Evolutionary conservation across 2,888 invertebrate species (phyloP).

Genomic region (Odontothrips loti): DNA sequence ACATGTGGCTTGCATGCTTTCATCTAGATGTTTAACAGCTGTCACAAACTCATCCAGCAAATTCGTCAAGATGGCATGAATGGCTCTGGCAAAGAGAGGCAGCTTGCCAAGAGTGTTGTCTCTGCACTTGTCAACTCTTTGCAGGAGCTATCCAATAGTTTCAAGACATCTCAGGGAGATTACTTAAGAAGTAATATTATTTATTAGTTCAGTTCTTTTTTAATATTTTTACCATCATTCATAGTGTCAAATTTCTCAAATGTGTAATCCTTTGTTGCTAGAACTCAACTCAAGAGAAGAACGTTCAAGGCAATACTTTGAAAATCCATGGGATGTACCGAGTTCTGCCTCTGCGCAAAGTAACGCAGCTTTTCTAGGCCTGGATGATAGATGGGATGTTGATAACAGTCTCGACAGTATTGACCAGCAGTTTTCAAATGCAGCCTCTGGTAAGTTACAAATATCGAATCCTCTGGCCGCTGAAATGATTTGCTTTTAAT

Average conservation of each 20-base stretch:
- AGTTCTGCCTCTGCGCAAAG: neutral
- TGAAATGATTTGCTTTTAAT: neutral
- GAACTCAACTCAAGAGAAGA: slow-evolving; percentile 87
- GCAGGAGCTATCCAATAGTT: slow-evolving; percentile 80
- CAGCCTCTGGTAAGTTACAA: slow-evolving; percentile 2
- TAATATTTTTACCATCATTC: neutral
- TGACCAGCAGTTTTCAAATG: slow-evolving; percentile 29
- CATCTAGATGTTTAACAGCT: slow-evolving; percentile 52
- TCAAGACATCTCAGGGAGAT: slow-evolving; percentile 77
- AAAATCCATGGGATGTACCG: slow-evolving; percentile 55
- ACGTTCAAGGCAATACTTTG: slow-evolving; percentile 83
- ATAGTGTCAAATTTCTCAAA: neutral
- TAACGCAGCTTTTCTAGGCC: slow-evolving; percentile 1
- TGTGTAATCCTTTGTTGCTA: slow-evolving; percentile 40
- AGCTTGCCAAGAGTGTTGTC: slow-evolving; percentile 77
- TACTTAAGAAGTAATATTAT: slow-evolving; percentile 68
- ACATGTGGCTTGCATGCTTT: slow-evolving; percentile 8
- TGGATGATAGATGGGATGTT: slow-evolving; percentile 36
- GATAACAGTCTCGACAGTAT: slow-evolving; percentile 37
- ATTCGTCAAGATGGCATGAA: slow-evolving; percentile 45
- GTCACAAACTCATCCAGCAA: slow-evolving; percentile 56
- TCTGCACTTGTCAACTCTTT: slow-evolving; percentile 77
- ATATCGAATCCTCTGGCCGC: no score
- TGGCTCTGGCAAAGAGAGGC: slow-evolving; percentile 56
- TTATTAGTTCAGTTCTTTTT: slow-evolving; percentile 33